A percentile compares a stretch with the other conserved stretches of the same genome.
phyloP scores from a whole-genome alignment of 2,797 vertebrate genomes.

The Huso huso region DNA sequence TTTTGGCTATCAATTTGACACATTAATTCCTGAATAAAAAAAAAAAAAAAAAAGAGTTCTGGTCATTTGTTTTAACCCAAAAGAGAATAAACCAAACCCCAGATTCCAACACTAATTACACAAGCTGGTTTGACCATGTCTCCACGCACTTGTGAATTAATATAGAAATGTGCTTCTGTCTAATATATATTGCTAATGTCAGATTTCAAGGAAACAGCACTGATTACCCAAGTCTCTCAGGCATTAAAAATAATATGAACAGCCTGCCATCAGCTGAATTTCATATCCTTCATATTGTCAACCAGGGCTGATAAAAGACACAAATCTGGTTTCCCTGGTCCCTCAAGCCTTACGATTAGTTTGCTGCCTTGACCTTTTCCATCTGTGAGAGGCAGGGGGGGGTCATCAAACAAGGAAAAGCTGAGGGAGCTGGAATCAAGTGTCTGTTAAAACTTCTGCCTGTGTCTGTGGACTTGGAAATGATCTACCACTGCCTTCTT shows the following conservation, averaged over 20 bases:
- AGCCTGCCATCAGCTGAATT: constrained; percentile 50
- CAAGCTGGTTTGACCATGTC: too few species aligned
- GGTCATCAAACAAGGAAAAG: too few species aligned
- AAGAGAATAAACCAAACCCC: too few species aligned
- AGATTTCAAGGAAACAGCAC: background rate
- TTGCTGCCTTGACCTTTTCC: background rate
- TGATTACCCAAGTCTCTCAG: constrained; percentile 53
- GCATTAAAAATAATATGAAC: constrained; percentile 56
- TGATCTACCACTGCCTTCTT: too few species aligned
- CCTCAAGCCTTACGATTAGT: background rate
- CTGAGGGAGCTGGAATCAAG: too few species aligned
- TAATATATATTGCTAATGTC: constrained; percentile 60
- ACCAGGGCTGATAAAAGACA: background rate
- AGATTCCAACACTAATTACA: too few species aligned
- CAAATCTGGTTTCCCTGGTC: background rate
- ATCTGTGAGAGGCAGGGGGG: background rate
- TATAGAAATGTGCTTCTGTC: constrained; percentile 51
- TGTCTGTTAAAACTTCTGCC: too few species aligned
- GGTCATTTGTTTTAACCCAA: too few species aligned
- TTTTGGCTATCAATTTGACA: too few species aligned
- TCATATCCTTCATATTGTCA: constrained; percentile 34
- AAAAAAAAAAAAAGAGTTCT: too few species aligned
- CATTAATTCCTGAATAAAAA: too few species aligned
- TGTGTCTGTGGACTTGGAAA: too few species aligned
- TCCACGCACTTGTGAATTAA: constrained; percentile 52